A percentile compares a stretch with the other conserved stretches of the same genome.
Conservation (phyloP, 2,113 vertebrate genomes). For the Elephantulus edwardii region DNA sequence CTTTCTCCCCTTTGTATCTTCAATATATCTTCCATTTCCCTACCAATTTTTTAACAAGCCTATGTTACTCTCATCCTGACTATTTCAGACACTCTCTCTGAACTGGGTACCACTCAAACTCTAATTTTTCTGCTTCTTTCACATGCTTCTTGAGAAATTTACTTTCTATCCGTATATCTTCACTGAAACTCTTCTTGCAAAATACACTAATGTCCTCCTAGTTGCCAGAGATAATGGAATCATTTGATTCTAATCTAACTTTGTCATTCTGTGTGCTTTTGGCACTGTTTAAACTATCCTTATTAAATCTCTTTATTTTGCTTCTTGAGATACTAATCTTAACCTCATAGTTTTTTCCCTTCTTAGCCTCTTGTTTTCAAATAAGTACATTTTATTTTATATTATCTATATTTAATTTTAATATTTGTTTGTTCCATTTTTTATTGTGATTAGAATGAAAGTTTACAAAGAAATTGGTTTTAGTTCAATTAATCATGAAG, state of each 20-base stretch:
- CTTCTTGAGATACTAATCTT: background rate
- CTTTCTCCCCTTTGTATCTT: background rate
- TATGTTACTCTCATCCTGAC: conserved; percentile 28
- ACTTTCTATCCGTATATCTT: background rate
- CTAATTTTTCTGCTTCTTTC: background rate
- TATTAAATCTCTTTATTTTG: conserved; percentile 20
- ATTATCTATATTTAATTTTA: too few relatives aligned
- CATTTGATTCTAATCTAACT: conserved; percentile 11
- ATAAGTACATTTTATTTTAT: too few relatives aligned
- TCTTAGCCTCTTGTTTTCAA: background rate
- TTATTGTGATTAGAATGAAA: too few relatives aligned
- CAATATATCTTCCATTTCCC: background rate
- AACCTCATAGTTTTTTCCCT: background rate
- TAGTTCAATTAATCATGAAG: too few relatives aligned
- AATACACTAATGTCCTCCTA: background rate
- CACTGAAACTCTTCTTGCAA: background rate
- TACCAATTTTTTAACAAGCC: conserved; percentile 7
- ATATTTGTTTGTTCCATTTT: too few relatives aligned
- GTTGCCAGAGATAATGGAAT: background rate
- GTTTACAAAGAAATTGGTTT: too few relatives aligned
- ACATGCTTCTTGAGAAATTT: conserved; percentile 19
- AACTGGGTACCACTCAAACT: background rate
- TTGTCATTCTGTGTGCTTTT: background rate
- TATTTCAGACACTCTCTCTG: conserved; percentile 11
- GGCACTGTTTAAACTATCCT: background rate